Conservation (phyloP, 2,888 invertebrate species). For the Parasteatoda lunata region DNA sequence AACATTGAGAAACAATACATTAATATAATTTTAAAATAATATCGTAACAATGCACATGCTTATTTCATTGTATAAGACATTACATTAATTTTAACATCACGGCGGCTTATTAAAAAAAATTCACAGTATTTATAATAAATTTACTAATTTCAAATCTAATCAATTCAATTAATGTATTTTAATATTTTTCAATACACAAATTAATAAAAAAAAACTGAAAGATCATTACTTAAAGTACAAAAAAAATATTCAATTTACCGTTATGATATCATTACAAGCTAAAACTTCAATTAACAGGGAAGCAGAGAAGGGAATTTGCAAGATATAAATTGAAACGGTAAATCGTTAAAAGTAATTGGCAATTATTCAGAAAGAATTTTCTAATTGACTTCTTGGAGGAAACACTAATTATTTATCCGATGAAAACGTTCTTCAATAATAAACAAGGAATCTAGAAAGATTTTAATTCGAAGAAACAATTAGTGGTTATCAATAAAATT, state of each 20-base stretch:
- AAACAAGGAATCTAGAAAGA: not conserved
- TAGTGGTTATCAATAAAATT: conserved; percentile 53
- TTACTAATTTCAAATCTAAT: too few species aligned
- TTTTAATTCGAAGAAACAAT: conserved; percentile 35
- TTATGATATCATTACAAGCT: not conserved
- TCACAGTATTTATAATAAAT: too few species aligned
- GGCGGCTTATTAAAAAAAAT: too few species aligned
- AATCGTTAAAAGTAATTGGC: conserved; percentile 33
- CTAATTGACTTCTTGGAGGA: conserved; percentile 49
- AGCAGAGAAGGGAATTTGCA: not conserved
- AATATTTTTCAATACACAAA: not conserved
- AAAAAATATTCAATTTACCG: not conserved
- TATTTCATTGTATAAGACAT: too few species aligned
- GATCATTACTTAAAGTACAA: not conserved
- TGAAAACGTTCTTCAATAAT: conserved; percentile 34
- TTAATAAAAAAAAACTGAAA: not conserved
- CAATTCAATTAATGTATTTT: not conserved
- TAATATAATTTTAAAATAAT: too few species aligned
- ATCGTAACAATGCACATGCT: too few species aligned
- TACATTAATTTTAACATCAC: too few species aligned
- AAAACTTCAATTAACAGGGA: conserved; percentile 29
- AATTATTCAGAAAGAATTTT: conserved; percentile 37
- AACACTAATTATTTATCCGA: conserved; percentile 49
- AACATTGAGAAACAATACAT: too few species aligned
- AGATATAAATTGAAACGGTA: conserved; percentile 16